A percentile compares a stretch with the other conserved stretches of the same genome.
phyloP scores from a whole-genome alignment of 2,888 invertebrate species.

The Xylophagus ater region DNA sequence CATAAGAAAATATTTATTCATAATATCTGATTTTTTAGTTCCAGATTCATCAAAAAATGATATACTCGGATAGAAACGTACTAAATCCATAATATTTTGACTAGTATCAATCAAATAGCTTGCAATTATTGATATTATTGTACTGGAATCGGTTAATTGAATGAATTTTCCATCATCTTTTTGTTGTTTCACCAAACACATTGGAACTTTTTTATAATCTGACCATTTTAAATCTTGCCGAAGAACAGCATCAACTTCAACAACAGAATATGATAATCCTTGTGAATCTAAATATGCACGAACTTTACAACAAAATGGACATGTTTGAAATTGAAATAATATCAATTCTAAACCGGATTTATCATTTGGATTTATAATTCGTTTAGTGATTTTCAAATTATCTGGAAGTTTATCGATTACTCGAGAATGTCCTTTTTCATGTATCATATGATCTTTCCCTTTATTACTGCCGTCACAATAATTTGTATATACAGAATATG shows the following conservation, averaged over 20 bases:
- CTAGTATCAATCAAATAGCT: conserved; percentile 57
- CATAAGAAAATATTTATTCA: conserved; percentile 86
- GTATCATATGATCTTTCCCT: conserved; percentile 33
- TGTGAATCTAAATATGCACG: conserved; percentile 83
- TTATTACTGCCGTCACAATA: conserved; percentile 22
- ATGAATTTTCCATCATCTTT: conserved; percentile 58
- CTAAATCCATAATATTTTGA: conserved; percentile 53
- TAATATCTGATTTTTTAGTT: conserved; percentile 57
- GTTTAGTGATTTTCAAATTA: conserved; percentile 44
- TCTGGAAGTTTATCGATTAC: conserved; percentile 42
- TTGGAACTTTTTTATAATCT: conserved; percentile 88
- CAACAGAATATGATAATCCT: conserved; percentile 87
- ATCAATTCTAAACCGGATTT: conserved; percentile 62
- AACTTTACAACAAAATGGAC: conserved; percentile 92
- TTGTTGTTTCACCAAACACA: conserved; percentile 65
- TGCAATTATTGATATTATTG: conserved; percentile 80
- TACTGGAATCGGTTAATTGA: conserved; percentile 87
- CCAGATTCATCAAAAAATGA: conserved; percentile 56
- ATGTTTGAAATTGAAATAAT: conserved; percentile 93
- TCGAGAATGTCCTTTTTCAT: conserved; percentile 27
- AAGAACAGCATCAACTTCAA: conserved; percentile 94
- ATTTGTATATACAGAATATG: conserved; percentile 36
- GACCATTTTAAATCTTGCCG: conserved; percentile 89
- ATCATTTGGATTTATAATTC: conserved; percentile 56
- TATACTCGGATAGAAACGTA: conserved; percentile 65